A percentile compares a stretch with the other conserved stretches of the same genome.
Evolutionary conservation across 2,113 vertebrate species (phyloP).

Genomic region (Diadophis punctatus): DNA sequence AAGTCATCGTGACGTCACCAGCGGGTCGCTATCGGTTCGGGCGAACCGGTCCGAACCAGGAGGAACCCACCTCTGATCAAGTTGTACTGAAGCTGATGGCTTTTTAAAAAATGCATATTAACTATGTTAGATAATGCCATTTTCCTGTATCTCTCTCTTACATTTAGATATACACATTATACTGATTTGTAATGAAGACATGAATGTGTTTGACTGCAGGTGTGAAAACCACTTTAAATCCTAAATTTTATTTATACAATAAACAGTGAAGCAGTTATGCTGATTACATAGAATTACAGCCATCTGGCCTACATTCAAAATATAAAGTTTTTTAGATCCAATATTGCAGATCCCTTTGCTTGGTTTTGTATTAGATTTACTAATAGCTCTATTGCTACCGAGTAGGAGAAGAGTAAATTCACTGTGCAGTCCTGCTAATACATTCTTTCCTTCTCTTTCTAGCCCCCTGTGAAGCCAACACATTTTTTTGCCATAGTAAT

Average conservation of each 20-base stretch:
- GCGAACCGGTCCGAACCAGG: too few relatives aligned
- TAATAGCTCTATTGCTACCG: neutral
- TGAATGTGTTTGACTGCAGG: neutral
- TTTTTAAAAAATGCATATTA: neutral
- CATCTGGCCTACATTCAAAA: neutral
- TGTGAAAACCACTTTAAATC: neutral
- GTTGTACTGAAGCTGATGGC: neutral
- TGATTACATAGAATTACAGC: neutral
- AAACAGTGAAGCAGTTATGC: neutral
- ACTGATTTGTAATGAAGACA: neutral
- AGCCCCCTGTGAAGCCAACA: conserved; percentile 94
- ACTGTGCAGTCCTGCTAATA: neutral
- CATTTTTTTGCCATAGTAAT: conserved; percentile 99
- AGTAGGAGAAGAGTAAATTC: neutral
- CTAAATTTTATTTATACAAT: neutral
- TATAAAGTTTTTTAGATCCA: neutral
- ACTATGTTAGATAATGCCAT: neutral
- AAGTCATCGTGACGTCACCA: too few relatives aligned
- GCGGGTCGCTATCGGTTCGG: too few relatives aligned
- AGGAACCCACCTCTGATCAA: too few relatives aligned
- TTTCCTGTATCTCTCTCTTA: neutral
- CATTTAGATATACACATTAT: neutral
- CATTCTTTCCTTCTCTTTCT: conserved; percentile 31
- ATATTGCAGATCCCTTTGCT: neutral
- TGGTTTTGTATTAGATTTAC: neutral